These are phyloP conservation scores for Leptarthrus brevirostris DNA, from an alignment of 2,888 invertebrate species.

Conservation along the genomic window DNA sequence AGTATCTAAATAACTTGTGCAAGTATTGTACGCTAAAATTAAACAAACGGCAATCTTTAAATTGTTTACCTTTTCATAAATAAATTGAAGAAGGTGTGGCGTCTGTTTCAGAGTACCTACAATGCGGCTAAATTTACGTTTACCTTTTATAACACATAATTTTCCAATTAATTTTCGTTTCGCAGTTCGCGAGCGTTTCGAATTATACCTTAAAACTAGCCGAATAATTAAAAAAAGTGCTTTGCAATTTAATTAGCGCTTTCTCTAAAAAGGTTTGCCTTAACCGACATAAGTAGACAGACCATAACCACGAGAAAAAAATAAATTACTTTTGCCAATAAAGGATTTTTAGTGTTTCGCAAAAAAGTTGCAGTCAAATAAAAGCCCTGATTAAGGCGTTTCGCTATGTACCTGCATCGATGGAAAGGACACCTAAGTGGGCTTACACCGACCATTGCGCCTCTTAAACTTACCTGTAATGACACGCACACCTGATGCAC, in stretches of 20 bases:
- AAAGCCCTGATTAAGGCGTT: no score
- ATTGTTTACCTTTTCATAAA: no score
- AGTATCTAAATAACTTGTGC: no score
- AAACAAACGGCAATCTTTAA: no score
- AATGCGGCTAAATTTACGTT: no score
- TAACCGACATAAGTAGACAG: neutral
- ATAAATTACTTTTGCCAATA: neutral
- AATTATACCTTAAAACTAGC: neutral
- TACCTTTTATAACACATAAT: no score
- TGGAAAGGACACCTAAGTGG: neutral
- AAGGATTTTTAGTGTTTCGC: neutral
- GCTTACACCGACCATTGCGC: neutral
- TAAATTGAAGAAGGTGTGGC: no score
- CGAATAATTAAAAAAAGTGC: neutral
- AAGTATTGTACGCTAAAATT: no score
- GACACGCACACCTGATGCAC: conserved; percentile 14
- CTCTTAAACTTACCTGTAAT: conserved; percentile 1
- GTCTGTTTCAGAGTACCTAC: no score
- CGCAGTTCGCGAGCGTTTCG: no score
- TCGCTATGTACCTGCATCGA: neutral
- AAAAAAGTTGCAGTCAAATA: no score
- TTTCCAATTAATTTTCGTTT: no score
- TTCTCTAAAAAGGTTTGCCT: conserved; percentile 3
- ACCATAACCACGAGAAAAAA: neutral
- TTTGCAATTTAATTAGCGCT: conserved; percentile 6